Base-by-base conservation (phyloP, 2,797 vertebrate species). In the Crenichthys baileyi region DNA sequence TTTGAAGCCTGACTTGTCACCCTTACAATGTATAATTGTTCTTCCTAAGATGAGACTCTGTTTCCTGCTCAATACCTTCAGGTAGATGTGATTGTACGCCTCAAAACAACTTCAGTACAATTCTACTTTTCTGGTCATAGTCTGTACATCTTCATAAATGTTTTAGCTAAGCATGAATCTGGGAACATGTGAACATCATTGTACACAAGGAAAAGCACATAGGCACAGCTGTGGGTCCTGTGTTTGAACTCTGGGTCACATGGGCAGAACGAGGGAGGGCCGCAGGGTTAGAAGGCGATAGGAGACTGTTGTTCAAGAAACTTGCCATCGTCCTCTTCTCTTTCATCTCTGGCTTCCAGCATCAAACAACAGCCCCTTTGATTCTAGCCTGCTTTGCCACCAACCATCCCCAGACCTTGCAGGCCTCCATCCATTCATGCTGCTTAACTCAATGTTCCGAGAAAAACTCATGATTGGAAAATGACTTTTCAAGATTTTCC, bases 401-500 rank as follows among this genome's bases (percentile, higher is more conserved):
- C 83, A 88, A 85, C 93, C 87, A 50, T 87, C 94, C 93, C 79
- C 91, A 87, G 84, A 90, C 90, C 94, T 94, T 86, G 81, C 70
- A 93, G 93, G 89, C 93, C 91, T 91, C 91, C 89, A 79, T 91
- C 91, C 87, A 12, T 94, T 93, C 94, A 95, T 88, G 90, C 93
- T 91, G 90, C 90, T 94, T 95, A 96, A 96, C 95, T 96, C 93
- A 95, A 95, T 96, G 94, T 96, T 95, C 95, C 77, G 91, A 95
- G 95, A 92, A 95, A 92, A 96, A 93, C 95, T 93, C 95, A 95
- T 96, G 95, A 95, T 95, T 95, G 89, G 91, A 95, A 95, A 95
- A 92, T 96, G 90, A 95, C 93, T 94, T 91, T 88, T 85, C 83
- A 77, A 85, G 82, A 86, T 88, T 80, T 72, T 87, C 76, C 60